These are phyloP conservation scores for Phasianus colchicus DNA, from an alignment of 2,113 vertebrate genomes.

Conservation along the genomic window DNA sequence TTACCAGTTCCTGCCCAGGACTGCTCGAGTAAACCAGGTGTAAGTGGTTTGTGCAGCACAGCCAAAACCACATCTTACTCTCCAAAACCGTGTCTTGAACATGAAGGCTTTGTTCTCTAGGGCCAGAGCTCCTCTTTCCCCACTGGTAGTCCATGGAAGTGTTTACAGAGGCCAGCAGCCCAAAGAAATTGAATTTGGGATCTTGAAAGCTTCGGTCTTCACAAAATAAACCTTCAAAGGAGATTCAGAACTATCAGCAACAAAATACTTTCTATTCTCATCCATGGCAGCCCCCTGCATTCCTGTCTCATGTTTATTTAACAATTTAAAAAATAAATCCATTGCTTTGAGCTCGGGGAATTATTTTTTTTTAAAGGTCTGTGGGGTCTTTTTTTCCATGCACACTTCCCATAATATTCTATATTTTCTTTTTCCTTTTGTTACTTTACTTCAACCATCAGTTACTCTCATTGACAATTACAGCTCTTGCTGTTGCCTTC, in stretches of 20 bases:
- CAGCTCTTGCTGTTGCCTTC: neutral
- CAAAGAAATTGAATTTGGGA: conserved; percentile 70
- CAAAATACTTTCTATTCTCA: conserved; percentile 65
- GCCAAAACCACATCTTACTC: conserved; percentile 81
- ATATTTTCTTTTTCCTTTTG: conserved; percentile 38
- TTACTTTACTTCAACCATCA: conserved; percentile 32
- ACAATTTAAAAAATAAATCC: conserved; percentile 53
- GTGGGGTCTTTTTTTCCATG: neutral
- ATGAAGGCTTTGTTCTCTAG: conserved; percentile 66
- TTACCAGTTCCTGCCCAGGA: conserved; percentile 74
- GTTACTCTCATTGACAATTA: conserved; percentile 1
- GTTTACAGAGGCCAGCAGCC: conserved; percentile 79
- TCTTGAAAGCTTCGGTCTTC: conserved; percentile 56
- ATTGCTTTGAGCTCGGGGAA: conserved; percentile 25
- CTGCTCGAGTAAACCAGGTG: conserved; percentile 79
- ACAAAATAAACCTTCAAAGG: conserved; percentile 71
- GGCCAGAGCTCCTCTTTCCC: conserved; percentile 57
- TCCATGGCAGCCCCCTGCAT: neutral
- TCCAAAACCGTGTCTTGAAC: conserved; percentile 74
- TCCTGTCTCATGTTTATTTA: conserved; percentile 45
- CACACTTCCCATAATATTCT: conserved; percentile 32
- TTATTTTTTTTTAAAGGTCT: conserved; percentile 44
- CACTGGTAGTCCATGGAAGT: conserved; percentile 53
- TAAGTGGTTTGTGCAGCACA: conserved; percentile 78
- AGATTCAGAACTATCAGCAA: conserved; percentile 50